Evolutionary conservation across 2,113 vertebrate genomes (phyloP).

Genomic region (Peromyscus californicus): DNA sequence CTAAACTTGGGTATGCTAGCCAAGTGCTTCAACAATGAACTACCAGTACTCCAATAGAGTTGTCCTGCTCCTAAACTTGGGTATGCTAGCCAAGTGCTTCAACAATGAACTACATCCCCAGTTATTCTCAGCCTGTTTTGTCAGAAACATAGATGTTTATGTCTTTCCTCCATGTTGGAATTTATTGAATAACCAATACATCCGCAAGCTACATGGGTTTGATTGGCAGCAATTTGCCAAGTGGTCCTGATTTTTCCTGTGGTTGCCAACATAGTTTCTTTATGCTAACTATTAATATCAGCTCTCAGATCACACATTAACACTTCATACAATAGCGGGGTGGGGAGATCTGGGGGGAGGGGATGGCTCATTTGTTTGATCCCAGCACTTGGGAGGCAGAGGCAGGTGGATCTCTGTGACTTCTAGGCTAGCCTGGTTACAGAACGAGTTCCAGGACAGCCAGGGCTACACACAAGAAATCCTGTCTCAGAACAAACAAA

Average conservation of each 20-base stretch:
- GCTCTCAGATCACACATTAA: neutral
- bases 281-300: neutral
- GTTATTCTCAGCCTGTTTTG: neutral
- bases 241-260: neutral
- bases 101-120: neutral
- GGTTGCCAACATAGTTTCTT: neutral
- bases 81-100: neutral
- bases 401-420: neutral
- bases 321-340: neutral
- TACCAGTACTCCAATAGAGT: too few species aligned
- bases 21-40: neutral
- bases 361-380: neutral
- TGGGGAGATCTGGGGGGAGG: neutral
- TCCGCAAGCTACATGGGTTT: neutral
- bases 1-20: neutral
- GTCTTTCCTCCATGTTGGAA: neutral
- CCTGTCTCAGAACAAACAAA: neutral
- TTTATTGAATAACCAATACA: neutral
- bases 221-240: neutral
- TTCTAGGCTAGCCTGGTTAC: neutral
- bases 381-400: neutral
- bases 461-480: neutral
- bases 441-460: neutral
- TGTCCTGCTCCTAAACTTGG: neutral
- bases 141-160: neutral